Base-by-base conservation (phyloP, 2,113 vertebrate species). In the Empidonax alnorum region DNA sequence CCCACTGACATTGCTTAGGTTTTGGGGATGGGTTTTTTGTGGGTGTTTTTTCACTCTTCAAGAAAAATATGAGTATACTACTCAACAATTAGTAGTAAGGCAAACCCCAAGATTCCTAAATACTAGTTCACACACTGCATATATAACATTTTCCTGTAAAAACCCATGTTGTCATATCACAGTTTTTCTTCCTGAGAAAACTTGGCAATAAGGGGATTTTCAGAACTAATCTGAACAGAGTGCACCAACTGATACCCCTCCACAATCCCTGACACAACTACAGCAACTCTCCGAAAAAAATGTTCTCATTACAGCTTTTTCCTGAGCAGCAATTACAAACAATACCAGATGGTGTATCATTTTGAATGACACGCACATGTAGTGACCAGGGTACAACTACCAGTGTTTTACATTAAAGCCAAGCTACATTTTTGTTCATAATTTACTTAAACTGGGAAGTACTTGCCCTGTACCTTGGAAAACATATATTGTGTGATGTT, bases 241-340 rank as follows among this genome's bases (percentile, higher is more conserved):
- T 28, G 7, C 47, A 87, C 37, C 81, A 79, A 90, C 55, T 52
- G 50, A 85, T 69, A 73, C 25, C 88, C 37, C 39, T 80, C 56
- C 62, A 72, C 3, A 15, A 86, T 58, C 41, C 49, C 30, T 0
- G 5, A 81, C 13, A 74, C 59, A 68, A 79, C 72, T 68, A 42
- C 19, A 88, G 52, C 63, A 96, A 49, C 55, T 46, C 68, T 76
- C 67, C 35, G 7, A 79, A 79, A 66, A 75, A 58, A 61, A 10
- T 8, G 3, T n/a, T 92, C 56, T 27, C 59, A 24, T 77, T 77
- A 35, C 80, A 96, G 72, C 31, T 47, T 89, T 83, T 84, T 79
- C 76, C 81, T 81, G 30, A 84, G 71, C 71, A 92, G 73, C 56
- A 87, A 71, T 47, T 86, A 94, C 66, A 82, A 94, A 39, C n/a